Evolutionary conservation across 2,113 vertebrate genomes (phyloP).

Genomic region (Leptobrachium leishanense): DNA sequence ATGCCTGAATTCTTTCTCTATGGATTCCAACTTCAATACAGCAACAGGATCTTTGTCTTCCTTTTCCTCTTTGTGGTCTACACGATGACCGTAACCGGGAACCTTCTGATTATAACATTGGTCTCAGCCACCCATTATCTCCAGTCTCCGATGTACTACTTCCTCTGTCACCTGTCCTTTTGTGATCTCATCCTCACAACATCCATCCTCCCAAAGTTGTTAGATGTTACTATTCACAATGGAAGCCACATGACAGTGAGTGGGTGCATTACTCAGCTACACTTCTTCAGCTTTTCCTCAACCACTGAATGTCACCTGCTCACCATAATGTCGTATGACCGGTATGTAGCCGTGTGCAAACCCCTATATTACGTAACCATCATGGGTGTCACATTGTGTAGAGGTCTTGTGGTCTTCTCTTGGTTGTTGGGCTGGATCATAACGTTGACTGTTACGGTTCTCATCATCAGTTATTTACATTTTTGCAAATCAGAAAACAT

Average conservation of each 20-base stretch:
- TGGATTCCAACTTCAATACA: not conserved
- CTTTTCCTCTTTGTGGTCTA: not conserved
- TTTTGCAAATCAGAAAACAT: constrained; percentile 47
- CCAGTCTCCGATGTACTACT: constrained; percentile 9
- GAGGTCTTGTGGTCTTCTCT: constrained; percentile 14
- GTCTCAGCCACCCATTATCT: not conserved
- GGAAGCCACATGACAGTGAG: not conserved
- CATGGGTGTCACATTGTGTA: constrained; percentile 34
- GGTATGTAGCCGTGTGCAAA: constrained; percentile 55
- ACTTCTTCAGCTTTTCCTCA: constrained; percentile 24
- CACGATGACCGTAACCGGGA: not conserved
- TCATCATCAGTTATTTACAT: not conserved
- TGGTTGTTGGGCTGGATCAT: constrained; percentile 12
- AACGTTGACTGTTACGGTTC: not conserved
- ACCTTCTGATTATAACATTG: not conserved
- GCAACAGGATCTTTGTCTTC: not conserved
- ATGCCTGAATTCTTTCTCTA: too few relatives aligned
- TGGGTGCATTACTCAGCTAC: constrained; percentile 5
- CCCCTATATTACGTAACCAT: constrained; percentile 54
- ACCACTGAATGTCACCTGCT: constrained; percentile 41
- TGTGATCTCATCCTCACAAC: not conserved
- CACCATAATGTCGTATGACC: constrained; percentile 45
- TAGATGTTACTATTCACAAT: not conserved
- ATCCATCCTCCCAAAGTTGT: not conserved
- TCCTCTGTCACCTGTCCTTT: not conserved